These are phyloP conservation scores for Xestia sexstrigata DNA, from an alignment of 2,888 invertebrate species.

Conservation along the genomic window DNA sequence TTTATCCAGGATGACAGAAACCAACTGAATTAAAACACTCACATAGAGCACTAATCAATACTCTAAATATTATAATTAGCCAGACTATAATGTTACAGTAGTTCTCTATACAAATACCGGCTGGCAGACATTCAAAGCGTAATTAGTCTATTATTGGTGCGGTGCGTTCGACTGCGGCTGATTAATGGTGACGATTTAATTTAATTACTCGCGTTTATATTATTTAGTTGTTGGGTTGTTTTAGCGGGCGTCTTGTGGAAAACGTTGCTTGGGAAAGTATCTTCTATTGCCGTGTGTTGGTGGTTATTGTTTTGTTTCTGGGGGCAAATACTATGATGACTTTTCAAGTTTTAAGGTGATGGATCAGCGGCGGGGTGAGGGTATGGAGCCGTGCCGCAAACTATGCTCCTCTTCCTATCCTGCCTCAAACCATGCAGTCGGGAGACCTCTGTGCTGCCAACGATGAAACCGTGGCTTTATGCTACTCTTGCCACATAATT, in stretches of 20 bases:
- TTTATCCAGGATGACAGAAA: background rate
- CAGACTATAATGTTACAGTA: conserved; percentile 40
- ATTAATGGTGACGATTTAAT: conserved; percentile 58
- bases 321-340: background rate
- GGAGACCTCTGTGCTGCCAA: background rate
- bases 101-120: conserved; percentile 53
- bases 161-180: conserved; percentile 51
- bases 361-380: background rate
- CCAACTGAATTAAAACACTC: background rate
- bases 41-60: conserved; percentile 20
- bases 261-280: background rate
- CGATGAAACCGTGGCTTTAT: background rate
- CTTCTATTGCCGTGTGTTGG: background rate
- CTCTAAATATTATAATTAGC: conserved; percentile 55
- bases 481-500: background rate
- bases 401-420: background rate
- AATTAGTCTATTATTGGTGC: conserved; percentile 75
- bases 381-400: background rate
- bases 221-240: conserved; percentile 4
- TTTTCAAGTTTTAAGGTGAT: background rate
- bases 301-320: background rate
- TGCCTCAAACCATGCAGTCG: background rate
- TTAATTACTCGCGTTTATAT: conserved; percentile 47
- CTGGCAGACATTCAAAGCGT: conserved; percentile 77
- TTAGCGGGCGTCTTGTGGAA: background rate